Evolutionary conservation across 2,888 invertebrate species (phyloP).

Genomic region (Acronicta leporina): DNA sequence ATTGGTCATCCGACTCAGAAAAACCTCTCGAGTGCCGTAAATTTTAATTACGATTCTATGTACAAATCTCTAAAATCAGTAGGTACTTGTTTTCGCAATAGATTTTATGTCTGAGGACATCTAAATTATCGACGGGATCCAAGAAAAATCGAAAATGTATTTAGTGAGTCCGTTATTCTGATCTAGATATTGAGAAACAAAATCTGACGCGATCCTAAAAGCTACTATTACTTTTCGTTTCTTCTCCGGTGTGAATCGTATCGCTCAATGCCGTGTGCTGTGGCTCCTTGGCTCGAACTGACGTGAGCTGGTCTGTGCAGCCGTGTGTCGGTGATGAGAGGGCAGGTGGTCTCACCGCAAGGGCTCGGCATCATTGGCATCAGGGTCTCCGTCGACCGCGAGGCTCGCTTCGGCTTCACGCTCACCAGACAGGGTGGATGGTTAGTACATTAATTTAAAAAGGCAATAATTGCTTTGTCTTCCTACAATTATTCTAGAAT

Average conservation of each 20-base stretch:
- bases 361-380: slow-evolving; percentile 99
- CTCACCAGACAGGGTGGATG: slow-evolving; percentile 97
- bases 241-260: slow-evolving; percentile 64
- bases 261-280: slow-evolving; percentile 66
- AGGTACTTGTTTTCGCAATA: background rate
- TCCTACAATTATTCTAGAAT: too few species aligned
- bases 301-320: slow-evolving; percentile 90
- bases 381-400: slow-evolving; percentile 97
- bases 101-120: background rate
- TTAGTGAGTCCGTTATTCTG: background rate
- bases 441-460: slow-evolving; percentile 89
- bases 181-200: background rate
- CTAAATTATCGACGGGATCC: background rate
- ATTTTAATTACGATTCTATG: background rate
- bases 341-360: slow-evolving; percentile 98
- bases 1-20: background rate
- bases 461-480: background rate
- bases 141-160: background rate
- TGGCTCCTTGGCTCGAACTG: slow-evolving; percentile 67
- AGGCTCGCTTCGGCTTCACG: slow-evolving; percentile 98
- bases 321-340: slow-evolving; percentile 99
- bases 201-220: background rate
- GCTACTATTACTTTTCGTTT: background rate
- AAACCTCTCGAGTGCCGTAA: background rate
- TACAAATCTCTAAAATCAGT: background rate